These are phyloP conservation scores for Hemitrygon akajei DNA, from an alignment of 2,797 vertebrate genomes.

Conservation along the genomic window DNA sequence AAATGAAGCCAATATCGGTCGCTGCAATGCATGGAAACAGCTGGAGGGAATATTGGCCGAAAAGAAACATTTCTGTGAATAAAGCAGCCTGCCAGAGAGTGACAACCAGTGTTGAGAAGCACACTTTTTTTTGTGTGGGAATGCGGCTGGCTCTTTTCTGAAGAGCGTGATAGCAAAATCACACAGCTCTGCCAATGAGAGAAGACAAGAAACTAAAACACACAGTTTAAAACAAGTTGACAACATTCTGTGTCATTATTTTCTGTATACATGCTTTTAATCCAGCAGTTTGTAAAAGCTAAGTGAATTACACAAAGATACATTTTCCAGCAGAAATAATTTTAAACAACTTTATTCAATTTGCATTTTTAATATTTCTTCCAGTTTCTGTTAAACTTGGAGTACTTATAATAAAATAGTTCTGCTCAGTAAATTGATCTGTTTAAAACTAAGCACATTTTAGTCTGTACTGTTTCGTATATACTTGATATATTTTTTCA, in stretches of 20 bases:
- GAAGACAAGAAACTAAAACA: background rate
- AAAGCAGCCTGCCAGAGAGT: background rate
- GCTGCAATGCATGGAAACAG: background rate
- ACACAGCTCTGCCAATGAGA: background rate
- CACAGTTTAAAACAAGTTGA: background rate
- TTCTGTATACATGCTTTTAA: background rate
- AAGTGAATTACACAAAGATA: background rate
- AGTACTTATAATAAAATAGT: background rate
- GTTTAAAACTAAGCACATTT: background rate
- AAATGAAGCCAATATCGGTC: background rate
- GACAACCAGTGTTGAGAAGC: background rate
- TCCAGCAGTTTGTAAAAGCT: background rate
- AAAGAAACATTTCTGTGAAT: background rate
- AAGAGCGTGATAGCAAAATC: background rate
- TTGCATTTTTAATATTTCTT: background rate
- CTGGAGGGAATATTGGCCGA: background rate
- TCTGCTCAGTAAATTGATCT: background rate
- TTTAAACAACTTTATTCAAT: background rate
- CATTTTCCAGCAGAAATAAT: background rate
- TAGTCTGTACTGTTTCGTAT: background rate
- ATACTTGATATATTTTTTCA: background rate
- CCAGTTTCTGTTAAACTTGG: background rate
- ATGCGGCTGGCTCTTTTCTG: background rate
- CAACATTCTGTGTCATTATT: background rate
- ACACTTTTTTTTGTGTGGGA: background rate